Base-by-base conservation (phyloP, 2,797 vertebrate species). In the Rhinoraja longicauda region DNA sequence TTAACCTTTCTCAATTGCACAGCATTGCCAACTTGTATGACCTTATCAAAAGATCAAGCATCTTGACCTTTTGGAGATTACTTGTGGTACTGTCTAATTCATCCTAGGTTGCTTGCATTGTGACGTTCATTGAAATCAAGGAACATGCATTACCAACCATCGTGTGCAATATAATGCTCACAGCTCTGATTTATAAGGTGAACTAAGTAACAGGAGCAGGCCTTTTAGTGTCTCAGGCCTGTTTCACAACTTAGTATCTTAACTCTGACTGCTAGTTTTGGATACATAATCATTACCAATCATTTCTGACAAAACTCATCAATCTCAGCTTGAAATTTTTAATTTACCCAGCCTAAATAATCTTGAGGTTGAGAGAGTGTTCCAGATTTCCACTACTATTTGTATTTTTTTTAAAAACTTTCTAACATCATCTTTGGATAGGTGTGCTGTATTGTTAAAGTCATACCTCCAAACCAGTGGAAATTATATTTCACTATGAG, bases 41-140 rank as follows among this genome's bases (percentile, higher is more conserved):
- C 53, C 81, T 59, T 84, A 59, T 84, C 26, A 84, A 84, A 59
- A 81, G 26, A n/a, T 84, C 57, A 9, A 84, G 84, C 29, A 84
- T 59, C 26, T 59, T 84, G 81, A 29, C 9, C 24, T 77, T 77
- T 77, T 32, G n/a, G 76, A 36, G 76, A 29, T 57, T 59, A 84
- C 15, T 84, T 53, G 53, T 29, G 24, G 24, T n/a, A n/a, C 9
- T 57, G 26, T 53, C 24, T 57, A 57, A 57, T 57, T 29, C 10
- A 59, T 36, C 12, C n/a, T 13, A 36, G 0, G n/a, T 36, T 36
- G 76, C 45, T n/a, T 29, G 26, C 13, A 1, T 2, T 59, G 1
- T 84, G 81, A 84, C 13, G 29, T n/a, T 84, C 9, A 84, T n/a
- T 59, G 57, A 84, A 57, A 21, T 84, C 26, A 81, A 84, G 21